phyloP scores from a whole-genome alignment of 1,140 invertebrate species.

The Dendroctonus ponderosae region DNA sequence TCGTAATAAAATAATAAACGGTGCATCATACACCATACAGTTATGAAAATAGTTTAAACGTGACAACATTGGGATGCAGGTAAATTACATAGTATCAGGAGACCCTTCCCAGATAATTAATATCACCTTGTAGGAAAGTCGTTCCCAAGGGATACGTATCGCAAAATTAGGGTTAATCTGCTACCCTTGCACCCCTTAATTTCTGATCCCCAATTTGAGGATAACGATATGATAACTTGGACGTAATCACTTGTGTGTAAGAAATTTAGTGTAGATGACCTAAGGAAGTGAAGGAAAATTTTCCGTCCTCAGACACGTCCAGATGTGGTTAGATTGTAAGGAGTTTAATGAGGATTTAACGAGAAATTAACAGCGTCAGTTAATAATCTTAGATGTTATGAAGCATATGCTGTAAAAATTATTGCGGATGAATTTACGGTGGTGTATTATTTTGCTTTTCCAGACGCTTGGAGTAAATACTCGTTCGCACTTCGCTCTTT shows the following conservation, averaged over 20 bases:
- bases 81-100: conserved; percentile 3
- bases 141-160: conserved; percentile 18
- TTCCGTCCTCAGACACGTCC: neutral
- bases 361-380: too few relatives aligned
- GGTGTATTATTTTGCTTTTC: too few relatives aligned
- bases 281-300: conserved; percentile 13
- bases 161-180: conserved; percentile 24
- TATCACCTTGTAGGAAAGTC: conserved; percentile 15
- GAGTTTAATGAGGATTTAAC: too few relatives aligned
- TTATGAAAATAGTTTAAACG: neutral
- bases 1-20: too few relatives aligned
- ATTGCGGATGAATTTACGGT: too few relatives aligned
- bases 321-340: too few relatives aligned
- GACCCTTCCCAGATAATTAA: conserved; percentile 14
- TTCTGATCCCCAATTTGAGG: neutral
- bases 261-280: conserved; percentile 16
- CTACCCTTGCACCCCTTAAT: conserved; percentile 21
- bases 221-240: conserved; percentile 23
- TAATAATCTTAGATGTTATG: too few relatives aligned
- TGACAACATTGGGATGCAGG: conserved; percentile 1
- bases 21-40: too few relatives aligned
- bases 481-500: too few relatives aligned
- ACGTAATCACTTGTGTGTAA: conserved; percentile 12
- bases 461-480: too few relatives aligned
- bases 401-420: too few relatives aligned